A percentile compares a stretch with the other conserved stretches of the same genome.
These are phyloP conservation scores for Cherax destructor DNA, from an alignment of 1,140 invertebrate genomes.

Conservation along the genomic window DNA sequence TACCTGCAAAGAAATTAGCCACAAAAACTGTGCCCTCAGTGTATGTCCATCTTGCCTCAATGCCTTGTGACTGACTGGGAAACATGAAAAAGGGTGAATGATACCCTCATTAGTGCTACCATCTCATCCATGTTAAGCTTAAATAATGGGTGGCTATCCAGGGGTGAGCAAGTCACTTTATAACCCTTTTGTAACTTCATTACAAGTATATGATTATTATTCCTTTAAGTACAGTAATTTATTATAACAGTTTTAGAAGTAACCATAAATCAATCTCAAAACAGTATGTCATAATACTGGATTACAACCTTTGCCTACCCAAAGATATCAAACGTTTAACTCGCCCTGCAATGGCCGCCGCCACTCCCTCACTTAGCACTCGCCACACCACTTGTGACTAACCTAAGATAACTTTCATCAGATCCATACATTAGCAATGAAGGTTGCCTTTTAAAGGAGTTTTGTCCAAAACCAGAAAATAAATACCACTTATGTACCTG, in stretches of 20 bases:
- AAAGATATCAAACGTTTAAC: not conserved
- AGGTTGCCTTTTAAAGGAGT: too few species aligned
- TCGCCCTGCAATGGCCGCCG: not conserved
- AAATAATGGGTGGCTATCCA: not conserved
- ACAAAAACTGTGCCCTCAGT: too few species aligned
- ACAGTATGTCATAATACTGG: not conserved
- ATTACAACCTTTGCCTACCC: not conserved
- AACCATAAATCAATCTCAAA: not conserved
- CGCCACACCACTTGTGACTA: not conserved
- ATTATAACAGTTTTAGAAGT: not conserved
- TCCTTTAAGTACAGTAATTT: too few species aligned
- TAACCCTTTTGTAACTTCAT: not conserved
- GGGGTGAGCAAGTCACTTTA: not conserved
- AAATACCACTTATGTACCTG: not conserved
- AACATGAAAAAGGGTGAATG: too few species aligned
- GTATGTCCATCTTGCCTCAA: not conserved
- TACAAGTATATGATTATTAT: not conserved
- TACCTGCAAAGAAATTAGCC: not conserved
- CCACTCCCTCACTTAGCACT: not conserved
- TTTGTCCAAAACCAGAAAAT: too few species aligned
- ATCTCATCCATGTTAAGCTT: not conserved
- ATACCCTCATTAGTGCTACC: too few species aligned
- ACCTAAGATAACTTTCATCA: not conserved
- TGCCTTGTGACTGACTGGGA: too few species aligned
- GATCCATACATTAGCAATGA: not conserved